Evolutionary conservation across 2,113 vertebrate species (phyloP).

Genomic region (Forbesichthys papilliferus): DNA sequence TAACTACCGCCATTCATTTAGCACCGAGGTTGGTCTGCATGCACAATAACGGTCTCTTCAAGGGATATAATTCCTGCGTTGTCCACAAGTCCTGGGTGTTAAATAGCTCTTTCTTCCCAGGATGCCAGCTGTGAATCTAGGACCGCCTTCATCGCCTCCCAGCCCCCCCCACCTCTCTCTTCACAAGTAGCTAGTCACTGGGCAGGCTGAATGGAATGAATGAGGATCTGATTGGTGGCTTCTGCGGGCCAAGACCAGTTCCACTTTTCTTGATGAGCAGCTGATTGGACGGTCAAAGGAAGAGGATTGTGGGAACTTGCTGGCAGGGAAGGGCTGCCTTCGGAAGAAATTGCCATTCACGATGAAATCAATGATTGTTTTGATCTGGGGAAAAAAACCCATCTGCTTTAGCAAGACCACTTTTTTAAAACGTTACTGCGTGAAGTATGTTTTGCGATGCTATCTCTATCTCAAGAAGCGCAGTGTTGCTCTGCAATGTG

Average conservation of each 20-base stretch:
- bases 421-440: too few species aligned
- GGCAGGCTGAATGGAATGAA: conserved; percentile 48
- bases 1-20: conserved; percentile 29
- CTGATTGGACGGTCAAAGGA: conserved; percentile 64
- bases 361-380: too few species aligned
- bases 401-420: too few species aligned
- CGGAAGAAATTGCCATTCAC: conserved; percentile 7
- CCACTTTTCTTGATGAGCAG: conserved; percentile 59
- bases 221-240: conserved; percentile 71
- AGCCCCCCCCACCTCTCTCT: not conserved
- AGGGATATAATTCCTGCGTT: conserved; percentile 37
- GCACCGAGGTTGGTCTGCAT: conserved; percentile 13
- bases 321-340: conserved; percentile 20
- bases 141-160: conserved; percentile 51
- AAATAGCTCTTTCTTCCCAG: conserved; percentile 46
- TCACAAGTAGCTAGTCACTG: conserved; percentile 52
- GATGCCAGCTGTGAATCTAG: conserved; percentile 62
- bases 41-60: conserved; percentile 36
- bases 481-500: too few species aligned
- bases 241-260: conserved; percentile 42
- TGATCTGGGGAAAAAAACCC: too few species aligned
- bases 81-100: conserved; percentile 32
- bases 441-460: too few species aligned
- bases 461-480: too few species aligned
- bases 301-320: conserved; percentile 34